A percentile compares a stretch with the other conserved stretches of the same genome.
Conservation (phyloP, 1,140 invertebrate species). For the Ostrea edulis region DNA sequence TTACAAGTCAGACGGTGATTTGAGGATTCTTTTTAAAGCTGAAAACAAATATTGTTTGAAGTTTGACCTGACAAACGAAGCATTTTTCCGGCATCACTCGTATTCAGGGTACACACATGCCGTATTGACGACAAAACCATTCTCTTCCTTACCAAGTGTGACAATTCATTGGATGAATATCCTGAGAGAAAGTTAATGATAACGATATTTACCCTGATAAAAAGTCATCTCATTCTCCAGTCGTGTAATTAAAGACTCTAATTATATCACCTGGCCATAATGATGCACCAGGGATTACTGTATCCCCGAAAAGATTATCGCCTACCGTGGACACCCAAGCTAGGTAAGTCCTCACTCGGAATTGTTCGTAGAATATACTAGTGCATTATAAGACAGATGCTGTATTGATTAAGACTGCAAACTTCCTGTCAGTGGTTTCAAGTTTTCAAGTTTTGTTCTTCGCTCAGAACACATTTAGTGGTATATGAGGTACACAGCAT, state of each 20-base stretch:
- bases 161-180: conserved; percentile 19
- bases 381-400: too few relatives aligned
- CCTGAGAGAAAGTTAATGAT: conserved; percentile 31
- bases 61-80: conserved; percentile 11
- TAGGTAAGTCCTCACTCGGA: background rate
- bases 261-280: background rate
- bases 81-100: conserved; percentile 28
- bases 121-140: conserved; percentile 34
- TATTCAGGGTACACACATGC: conserved; percentile 5
- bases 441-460: too few relatives aligned
- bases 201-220: conserved; percentile 26
- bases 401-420: too few relatives aligned
- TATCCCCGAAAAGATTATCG: conserved; percentile 21
- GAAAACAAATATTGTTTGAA: conserved; percentile 36
- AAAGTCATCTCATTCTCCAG: conserved; percentile 31
- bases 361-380: too few relatives aligned
- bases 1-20: conserved; percentile 3
- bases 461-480: too few relatives aligned
- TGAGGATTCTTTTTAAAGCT: background rate
- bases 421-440: too few relatives aligned
- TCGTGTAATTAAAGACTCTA: conserved; percentile 26
- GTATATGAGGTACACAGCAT: too few relatives aligned
- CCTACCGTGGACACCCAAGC: conserved; percentile 3
- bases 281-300: conserved; percentile 18
- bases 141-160: conserved; percentile 7